Evolutionary conservation across 1,140 invertebrate genomes (phyloP), one percentile per base, ranked within the genome.

Genomic region (Elymnias hypermnestra): DNA sequence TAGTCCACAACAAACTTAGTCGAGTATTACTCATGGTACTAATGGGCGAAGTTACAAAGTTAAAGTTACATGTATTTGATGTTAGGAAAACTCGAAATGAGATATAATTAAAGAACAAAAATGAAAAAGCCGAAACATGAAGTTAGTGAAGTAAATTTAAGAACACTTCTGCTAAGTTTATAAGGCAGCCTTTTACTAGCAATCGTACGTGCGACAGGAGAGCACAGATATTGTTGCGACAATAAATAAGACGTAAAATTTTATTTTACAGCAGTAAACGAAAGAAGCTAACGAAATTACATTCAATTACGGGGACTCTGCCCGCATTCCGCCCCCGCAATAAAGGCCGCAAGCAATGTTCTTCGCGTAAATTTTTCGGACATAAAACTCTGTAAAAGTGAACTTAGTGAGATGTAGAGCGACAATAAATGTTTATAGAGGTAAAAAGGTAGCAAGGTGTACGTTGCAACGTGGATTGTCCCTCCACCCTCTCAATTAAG

Each of bases 381-480:
- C 82, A 63, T 85, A 85, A 85, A 85, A 83, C 75, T 77, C 57
- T 73, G 69, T 75, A 85, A 83, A 85, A 85, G 76, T 81, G 67
- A 72, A 82, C 52, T 83, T 81, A 78, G 74, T 75, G 67, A 79
- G 79, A 84, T 75, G 72, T 36, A 36, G 33, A 73, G 60, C 59
- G 67, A 72, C 73, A 70, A 76, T 83, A 79, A 83, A 83, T 67
- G 74, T 83, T 83, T 76, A 77, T 83, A 68, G 68, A 67, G 57
- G 71, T 54, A 46, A 52, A 45, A 36, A 36, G 33, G 33, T 35
- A 29, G 33, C 13, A 29, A 9, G 47, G 58, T 63, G n/a, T 54
- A 55, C 60, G 52, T 39, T 43, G 55, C 57, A 53, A 40, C 51
- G 46, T 29, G 44, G 44, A 53, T 56, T 58, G 49, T 46, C 57